Base-by-base conservation (phyloP, 2,888 invertebrate genomes). In the Tachina lurida region DNA sequence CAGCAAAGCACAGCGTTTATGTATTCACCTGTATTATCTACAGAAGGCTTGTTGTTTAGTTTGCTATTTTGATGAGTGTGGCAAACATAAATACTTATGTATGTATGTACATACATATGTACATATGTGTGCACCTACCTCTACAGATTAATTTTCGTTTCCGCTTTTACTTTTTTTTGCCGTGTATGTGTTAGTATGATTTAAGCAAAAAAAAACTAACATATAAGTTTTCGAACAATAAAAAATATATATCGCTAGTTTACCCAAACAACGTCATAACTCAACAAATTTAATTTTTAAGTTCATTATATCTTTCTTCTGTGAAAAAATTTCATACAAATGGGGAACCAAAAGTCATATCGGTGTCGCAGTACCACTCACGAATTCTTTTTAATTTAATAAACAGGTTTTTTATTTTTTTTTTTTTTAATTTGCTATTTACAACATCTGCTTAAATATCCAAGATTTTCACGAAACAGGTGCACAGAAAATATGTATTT, bases 71-170 rank as follows among this genome's bases (percentile, higher is more conserved):
- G 58, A 54, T 83, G 85, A 67, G 80, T 79, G 76, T 77, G 62
- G 79, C 86, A 83, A 86, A 83, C 86, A 86, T 73, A 83, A 76
- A 75, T 39, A 84, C 62, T 7, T 31, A 31, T 7, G 31, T 31
- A 31, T 7, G 7, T 31, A 22, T 22, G 22, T 1, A 22, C 3
- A 3, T 22, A 22, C 3, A 3, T 22, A 22, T 22, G 22, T n/a
- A n/a, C n/a, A n/a, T n/a, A n/a, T n/a, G n/a, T 31, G 31, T 31
- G 31, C 31, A 31, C 31, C 31, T 83, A 76, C 73, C 68, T 83
- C 62, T 79, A 49, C 74, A 83, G 76, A 76, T 83, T 86, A 83
- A 76, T 86, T 86, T 86, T 86, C 83, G 82, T 83, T 83, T 86
- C 83, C 83, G 86, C 83, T 83, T 86, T 86, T 79, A 79, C 71